Base-by-base conservation (phyloP, 1,140 invertebrate species). In the Sitophilus oryzae region DNA sequence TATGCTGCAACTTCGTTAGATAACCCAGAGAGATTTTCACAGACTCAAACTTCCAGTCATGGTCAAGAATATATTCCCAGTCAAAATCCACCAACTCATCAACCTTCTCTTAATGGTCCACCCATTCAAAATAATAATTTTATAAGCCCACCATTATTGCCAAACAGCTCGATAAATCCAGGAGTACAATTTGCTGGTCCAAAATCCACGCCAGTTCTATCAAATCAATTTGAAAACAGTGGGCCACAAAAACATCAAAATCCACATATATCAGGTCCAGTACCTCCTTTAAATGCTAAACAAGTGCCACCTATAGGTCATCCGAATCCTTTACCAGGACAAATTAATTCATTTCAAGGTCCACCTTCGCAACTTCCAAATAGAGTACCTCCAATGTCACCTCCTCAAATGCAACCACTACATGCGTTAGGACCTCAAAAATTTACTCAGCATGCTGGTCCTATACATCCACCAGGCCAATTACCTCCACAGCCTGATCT, bases 401-500 rank as follows among this genome's bases (percentile, higher is more conserved):
- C n/a, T 40, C 14, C 48, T 21, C 20, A 40, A 11, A 20, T 40
- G 36, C 48, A 36, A 40, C 35, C 48, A 34, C 22, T 20, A 6
- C 25, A 9, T 10, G 38, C 50, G 3, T 15, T 3, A 34, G 16
- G 22, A 9, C 14, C 14, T 43, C 38, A 5, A 40, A 6, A 42
- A 47, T 30, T 54, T 30, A n/a, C 46, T 53, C 47, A 55, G 21
- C 25, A 36, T 53, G 19, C 52, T 25, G 54, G 46, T 38, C 21
- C 9, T 36, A 25, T 21, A 41, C 30, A 52, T 18, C 11, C 25
- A 45, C 18, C 30, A 23, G 46, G 38, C 16, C n/a, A 18, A 8
- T n/a, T n/a, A 45, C 20, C 10, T 48, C 14, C 22, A 35, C 23
- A 36, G 25, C 44, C 49, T 16, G 30, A 41, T 15, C 57, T 76